Percentiles rank a stretch among this genome's conserved stretches.
phyloP scores from a whole-genome alignment of 1,140 invertebrate genomes.

The Amyelois transitella region DNA sequence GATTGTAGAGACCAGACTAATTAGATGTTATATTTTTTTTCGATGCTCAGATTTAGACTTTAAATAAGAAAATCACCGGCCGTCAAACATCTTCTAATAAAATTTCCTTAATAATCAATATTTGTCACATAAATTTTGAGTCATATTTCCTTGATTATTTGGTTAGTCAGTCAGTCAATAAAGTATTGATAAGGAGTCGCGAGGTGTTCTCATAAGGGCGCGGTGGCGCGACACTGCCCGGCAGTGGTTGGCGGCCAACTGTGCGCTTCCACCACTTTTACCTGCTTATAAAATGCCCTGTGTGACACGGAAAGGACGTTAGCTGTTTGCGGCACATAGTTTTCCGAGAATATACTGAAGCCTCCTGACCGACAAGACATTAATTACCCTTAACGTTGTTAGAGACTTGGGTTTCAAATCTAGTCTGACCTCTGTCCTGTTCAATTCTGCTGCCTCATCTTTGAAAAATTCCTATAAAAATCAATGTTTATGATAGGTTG shows the following conservation, averaged over 20 bases:
- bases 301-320: slow-evolving; percentile 36
- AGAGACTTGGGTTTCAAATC: no score
- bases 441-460: no score
- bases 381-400: no score
- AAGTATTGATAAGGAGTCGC: neutral
- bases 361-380: neutral
- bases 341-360: slow-evolving; percentile 29
- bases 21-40: neutral
- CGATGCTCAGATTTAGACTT: neutral
- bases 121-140: neutral
- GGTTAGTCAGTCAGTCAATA: neutral
- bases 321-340: slow-evolving; percentile 37
- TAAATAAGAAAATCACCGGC: neutral
- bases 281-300: slow-evolving; percentile 43
- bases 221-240: slow-evolving; percentile 15
- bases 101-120: neutral
- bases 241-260: slow-evolving; percentile 25
- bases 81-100: neutral
- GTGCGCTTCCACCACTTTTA: slow-evolving; percentile 30
- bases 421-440: no score
- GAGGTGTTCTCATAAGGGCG: neutral
- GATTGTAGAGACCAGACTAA: neutral
- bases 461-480: no score
- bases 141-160: neutral
- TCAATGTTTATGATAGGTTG: no score